Percentiles rank a stretch among this genome's conserved stretches.
phyloP scores from a whole-genome alignment of 2,113 vertebrate genomes.

The Poecile atricapillus region DNA sequence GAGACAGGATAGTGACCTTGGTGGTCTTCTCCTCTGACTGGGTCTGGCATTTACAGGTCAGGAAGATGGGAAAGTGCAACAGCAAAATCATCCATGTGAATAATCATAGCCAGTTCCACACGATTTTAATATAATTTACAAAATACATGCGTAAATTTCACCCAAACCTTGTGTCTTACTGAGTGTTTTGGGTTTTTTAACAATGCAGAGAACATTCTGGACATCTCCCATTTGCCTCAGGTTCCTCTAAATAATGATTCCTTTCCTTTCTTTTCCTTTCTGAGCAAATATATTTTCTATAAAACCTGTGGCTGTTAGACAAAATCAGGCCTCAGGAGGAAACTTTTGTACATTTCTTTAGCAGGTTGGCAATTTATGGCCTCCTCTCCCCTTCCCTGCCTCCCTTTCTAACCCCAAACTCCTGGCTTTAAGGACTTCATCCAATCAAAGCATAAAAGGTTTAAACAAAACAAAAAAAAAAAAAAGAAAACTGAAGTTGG shows the following conservation, averaged over 20 bases:
- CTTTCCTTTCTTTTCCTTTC: not conserved
- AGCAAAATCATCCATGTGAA: not conserved
- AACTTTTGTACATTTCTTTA: not conserved
- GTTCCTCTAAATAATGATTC: not conserved
- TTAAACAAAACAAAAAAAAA: slow-evolving; percentile 23
- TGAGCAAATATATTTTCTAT: not conserved
- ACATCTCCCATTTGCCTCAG: not conserved
- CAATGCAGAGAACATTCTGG: not conserved
- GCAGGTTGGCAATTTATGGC: not conserved
- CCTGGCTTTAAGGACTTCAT: not conserved
- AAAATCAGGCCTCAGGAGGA: not conserved
- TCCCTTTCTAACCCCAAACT: not conserved
- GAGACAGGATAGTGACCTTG: not conserved
- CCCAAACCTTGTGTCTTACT: not conserved
- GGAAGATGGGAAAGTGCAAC: not conserved
- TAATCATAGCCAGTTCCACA: not conserved
- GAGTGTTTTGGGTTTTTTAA: not conserved
- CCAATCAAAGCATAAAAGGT: slow-evolving; percentile 24
- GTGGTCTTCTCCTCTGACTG: not conserved
- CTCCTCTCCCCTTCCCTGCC: not conserved
- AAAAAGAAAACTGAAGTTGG: slow-evolving; percentile 13
- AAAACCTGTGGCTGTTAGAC: not conserved
- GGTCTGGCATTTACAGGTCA: not conserved
- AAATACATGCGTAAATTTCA: not conserved
- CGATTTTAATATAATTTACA: not conserved